These are phyloP conservation scores for Otis tarda DNA, from an alignment of 2,113 vertebrate species.

Conservation along the genomic window DNA sequence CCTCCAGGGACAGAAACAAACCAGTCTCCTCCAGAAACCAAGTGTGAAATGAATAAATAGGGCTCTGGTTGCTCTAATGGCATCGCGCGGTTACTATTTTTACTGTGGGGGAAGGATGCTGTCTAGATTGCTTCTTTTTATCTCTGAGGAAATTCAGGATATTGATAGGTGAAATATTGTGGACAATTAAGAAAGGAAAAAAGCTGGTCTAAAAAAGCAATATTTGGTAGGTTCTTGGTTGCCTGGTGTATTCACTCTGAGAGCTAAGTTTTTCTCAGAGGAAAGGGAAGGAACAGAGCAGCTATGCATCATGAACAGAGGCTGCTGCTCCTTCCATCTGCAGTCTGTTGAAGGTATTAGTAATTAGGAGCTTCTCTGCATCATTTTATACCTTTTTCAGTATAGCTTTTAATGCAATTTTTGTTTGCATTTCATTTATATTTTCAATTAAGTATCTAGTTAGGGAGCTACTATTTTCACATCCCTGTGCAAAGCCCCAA, in stretches of 20 bases:
- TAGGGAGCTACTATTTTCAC: not conserved
- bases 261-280: conserved; percentile 37
- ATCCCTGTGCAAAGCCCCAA: not conserved
- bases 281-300: conserved; percentile 12
- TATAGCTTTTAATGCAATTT: not conserved
- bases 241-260: conserved; percentile 31
- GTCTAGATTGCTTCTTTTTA: conserved; percentile 35
- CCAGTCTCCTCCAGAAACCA: conserved; percentile 54
- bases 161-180: conserved; percentile 52
- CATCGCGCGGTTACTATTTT: conserved; percentile 27
- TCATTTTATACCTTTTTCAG: not conserved
- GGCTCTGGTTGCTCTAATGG: conserved; percentile 23
- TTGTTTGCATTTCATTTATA: not conserved
- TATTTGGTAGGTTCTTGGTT: conserved; percentile 20
- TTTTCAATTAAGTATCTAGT: not conserved
- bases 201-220: conserved; percentile 23
- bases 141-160: conserved; percentile 38
- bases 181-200: conserved; percentile 56
- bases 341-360: not conserved
- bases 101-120: not conserved
- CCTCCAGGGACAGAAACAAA: conserved; percentile 70
- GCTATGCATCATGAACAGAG: not conserved
- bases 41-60: conserved; percentile 69
- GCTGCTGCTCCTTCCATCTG: not conserved
- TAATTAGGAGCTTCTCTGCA: not conserved